Evolutionary conservation across 2,797 vertebrate species (phyloP).

Genomic region (Gephyroberyx darwinii): DNA sequence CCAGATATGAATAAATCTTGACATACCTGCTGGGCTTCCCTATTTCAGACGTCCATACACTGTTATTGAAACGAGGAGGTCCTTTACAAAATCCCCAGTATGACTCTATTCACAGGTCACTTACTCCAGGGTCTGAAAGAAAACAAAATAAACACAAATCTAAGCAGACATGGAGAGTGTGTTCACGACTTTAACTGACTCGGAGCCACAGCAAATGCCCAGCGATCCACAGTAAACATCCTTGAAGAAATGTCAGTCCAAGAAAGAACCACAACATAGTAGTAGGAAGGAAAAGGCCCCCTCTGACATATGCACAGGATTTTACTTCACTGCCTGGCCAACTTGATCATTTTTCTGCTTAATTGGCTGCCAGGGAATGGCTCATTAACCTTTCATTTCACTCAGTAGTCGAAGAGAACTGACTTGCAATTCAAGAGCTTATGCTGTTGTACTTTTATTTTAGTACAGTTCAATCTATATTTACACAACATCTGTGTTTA

Average conservation of each 20-base stretch:
- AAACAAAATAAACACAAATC: slow-evolving; percentile 65
- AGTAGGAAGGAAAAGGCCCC: slow-evolving; percentile 34
- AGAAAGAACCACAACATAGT: slow-evolving; percentile 39
- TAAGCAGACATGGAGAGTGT: slow-evolving; percentile 60
- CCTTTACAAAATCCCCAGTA: slow-evolving; percentile 53
- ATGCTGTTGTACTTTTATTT: slow-evolving; percentile 8
- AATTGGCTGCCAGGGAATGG: slow-evolving; percentile 63
- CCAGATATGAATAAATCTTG: slow-evolving; percentile 14
- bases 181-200: slow-evolving; percentile 53
- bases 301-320: slow-evolving; percentile 55
- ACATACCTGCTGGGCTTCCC: slow-evolving; percentile 70
- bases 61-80: slow-evolving; percentile 42
- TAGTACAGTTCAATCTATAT: slow-evolving; percentile 1
- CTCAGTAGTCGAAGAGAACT: slow-evolving; percentile 57
- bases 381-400: slow-evolving; percentile 70
- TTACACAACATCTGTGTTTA: slow-evolving; percentile 3
- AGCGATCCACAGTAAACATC: slow-evolving; percentile 71
- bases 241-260: slow-evolving; percentile 66
- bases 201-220: slow-evolving; percentile 59
- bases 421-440: slow-evolving; percentile 28
- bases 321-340: slow-evolving; percentile 44
- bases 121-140: slow-evolving; percentile 70
- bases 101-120: slow-evolving; percentile 63
- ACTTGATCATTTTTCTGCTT: slow-evolving; percentile 72
- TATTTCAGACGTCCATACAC: slow-evolving; percentile 58